Percentiles rank a stretch among this genome's conserved stretches.
phyloP scores from a whole-genome alignment of 2,797 vertebrate genomes.

The Myotis daubentonii region DNA sequence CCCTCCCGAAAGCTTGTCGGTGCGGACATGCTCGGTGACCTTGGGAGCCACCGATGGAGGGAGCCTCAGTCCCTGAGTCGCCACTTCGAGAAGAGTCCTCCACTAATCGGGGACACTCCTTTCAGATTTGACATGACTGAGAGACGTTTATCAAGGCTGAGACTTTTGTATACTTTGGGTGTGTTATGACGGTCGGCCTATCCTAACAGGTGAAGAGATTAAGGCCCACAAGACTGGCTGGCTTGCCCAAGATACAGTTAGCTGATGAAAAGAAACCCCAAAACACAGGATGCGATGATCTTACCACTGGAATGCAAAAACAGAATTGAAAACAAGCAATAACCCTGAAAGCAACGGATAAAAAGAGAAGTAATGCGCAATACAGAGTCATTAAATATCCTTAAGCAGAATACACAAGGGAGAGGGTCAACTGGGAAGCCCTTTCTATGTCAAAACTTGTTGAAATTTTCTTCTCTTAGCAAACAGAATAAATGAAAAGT shows the following conservation, averaged over 20 bases:
- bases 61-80: not conserved
- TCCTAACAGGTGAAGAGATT: not conserved
- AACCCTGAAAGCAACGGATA: not conserved
- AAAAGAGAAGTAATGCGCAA: not conserved
- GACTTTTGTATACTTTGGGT: not conserved
- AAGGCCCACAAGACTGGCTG: not conserved
- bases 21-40: too few relatives aligned
- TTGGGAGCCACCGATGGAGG: not conserved
- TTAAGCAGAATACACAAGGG: not conserved
- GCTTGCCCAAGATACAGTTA: constrained; percentile 2
- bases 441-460: not conserved
- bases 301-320: not conserved
- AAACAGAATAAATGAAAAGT: not conserved
- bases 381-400: not conserved
- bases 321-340: not conserved
- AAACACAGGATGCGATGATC: not conserved
- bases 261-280: not conserved
- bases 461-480: constrained; percentile 1
- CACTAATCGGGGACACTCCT: not conserved
- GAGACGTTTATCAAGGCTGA: not conserved
- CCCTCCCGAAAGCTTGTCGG: not conserved
- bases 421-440: not conserved
- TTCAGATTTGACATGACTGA: not conserved
- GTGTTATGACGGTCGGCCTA: not conserved
- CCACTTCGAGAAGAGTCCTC: not conserved